These are phyloP conservation scores for Hirtodrosophila duncani DNA, from an alignment of 2,888 invertebrate species.

Conservation along the genomic window DNA sequence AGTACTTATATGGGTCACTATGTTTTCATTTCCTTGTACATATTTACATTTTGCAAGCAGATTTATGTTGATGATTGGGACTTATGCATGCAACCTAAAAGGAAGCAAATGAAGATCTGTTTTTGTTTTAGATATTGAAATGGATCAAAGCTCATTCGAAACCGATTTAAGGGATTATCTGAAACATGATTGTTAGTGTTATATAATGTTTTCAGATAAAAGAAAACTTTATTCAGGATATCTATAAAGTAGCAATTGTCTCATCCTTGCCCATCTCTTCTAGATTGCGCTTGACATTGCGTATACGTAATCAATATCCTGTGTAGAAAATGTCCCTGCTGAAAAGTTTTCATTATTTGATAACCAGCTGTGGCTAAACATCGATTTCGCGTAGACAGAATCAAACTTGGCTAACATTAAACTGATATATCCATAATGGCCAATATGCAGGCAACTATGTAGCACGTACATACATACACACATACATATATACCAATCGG, in stretches of 20 bases:
- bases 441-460: constrained; percentile 41
- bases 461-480: no score
- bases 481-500: no score
- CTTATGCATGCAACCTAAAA: constrained; percentile 29
- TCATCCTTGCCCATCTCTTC: no score
- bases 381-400: constrained; percentile 31
- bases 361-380: constrained; percentile 27
- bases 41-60: constrained; percentile 26
- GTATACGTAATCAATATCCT: constrained; percentile 66
- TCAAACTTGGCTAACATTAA: neutral
- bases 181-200: no score
- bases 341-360: constrained; percentile 38
- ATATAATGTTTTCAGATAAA: no score
- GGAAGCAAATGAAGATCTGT: constrained; percentile 39
- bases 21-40: constrained; percentile 11
- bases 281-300: constrained; percentile 24
- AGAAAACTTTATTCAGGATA: no score
- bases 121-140: no score
- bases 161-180: no score
- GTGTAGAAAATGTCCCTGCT: no score
- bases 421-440: constrained; percentile 27
- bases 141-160: no score
- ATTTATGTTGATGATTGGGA: constrained; percentile 30
- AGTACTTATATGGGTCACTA: constrained; percentile 50
- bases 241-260: no score